Evolutionary conservation across 2,113 vertebrate genomes (phyloP), one percentile per base, ranked within the genome.

Genomic region (Hydropotes inermis): DNA sequence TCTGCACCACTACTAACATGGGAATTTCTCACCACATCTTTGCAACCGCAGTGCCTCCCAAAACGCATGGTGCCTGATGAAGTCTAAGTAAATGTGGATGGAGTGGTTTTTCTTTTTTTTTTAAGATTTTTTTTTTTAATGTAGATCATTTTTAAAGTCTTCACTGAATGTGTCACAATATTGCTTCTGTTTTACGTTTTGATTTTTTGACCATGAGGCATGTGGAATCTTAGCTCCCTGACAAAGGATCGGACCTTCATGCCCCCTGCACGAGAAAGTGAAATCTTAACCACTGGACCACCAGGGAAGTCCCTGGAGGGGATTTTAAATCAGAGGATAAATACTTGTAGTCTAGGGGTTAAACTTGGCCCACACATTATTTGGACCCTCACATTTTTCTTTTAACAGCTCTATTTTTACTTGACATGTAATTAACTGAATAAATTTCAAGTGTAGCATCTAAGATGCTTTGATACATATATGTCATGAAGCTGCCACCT

Each of bases 11-110:
- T 2, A 52, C 21, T 11, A 45, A 23, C 16, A 5, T 3, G 52
- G 47, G 52, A 61, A 61, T 64, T 70, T 33, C 84, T 39, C 30
- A 10, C 15, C 16, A 27, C n/a, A 19, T 57, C 89, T 76, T 36
- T 39, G 84, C 16, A 60, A 15, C 17, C 13, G 0, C 3, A 21
- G 30, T 0, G 3, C 82, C 47, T 39, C 43, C 1, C 3, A 0
- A 33, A 30, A 54, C 5, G 2, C n/a, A 2, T 0, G 33, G 36
- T 6, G 47, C 76, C 7, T 1, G 1, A 27, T 4, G 87, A 19
- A 5, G 3, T 50, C 89, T 61, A 7, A 47, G 28, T 13, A 27
- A 79, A 43, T 2, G n/a, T 0, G 21, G 57, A 30, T 2, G 0
- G 28, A 67, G 17, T 13, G n/a, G 33, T 30, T 74, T 43, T 43